Evolutionary conservation across 2,888 invertebrate species (phyloP).

Genomic region (Pachymerium ferrugineum): DNA sequence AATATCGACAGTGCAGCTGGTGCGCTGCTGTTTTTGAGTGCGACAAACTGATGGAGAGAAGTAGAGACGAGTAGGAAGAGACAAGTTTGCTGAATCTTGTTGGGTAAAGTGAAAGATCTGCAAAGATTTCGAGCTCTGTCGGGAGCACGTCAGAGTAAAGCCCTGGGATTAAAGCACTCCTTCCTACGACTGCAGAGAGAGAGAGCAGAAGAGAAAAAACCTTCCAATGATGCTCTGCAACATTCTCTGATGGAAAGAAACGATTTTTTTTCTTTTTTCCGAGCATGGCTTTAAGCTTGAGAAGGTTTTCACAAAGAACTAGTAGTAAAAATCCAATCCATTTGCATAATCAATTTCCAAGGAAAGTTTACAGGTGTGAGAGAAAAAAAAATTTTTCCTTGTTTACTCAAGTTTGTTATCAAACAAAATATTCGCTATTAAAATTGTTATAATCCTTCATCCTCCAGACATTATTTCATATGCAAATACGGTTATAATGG

Average conservation of each 20-base stretch:
- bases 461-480: background rate
- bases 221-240: background rate
- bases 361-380: background rate
- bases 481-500: background rate
- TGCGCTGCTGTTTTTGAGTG: constrained; percentile 4
- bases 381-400: background rate
- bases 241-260: background rate
- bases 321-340: constrained; percentile 13
- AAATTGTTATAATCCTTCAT: background rate
- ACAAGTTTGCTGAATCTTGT: constrained; percentile 13
- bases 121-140: constrained; percentile 2
- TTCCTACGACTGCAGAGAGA: background rate
- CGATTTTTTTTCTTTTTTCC: background rate
- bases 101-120: constrained; percentile 13
- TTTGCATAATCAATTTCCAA: constrained; percentile 9
- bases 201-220: background rate
- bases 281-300: constrained; percentile 4
- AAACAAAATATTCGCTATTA: background rate
- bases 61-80: background rate
- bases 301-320: background rate
- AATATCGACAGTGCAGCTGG: constrained; percentile 9
- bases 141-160: constrained; percentile 8
- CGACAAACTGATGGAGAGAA: background rate
- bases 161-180: constrained; percentile 4
- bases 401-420: background rate